Evolutionary conservation across 2,797 vertebrate genomes (phyloP), one percentile per base, ranked within the genome.

Genomic region (Steatocranus sp.): DNA sequence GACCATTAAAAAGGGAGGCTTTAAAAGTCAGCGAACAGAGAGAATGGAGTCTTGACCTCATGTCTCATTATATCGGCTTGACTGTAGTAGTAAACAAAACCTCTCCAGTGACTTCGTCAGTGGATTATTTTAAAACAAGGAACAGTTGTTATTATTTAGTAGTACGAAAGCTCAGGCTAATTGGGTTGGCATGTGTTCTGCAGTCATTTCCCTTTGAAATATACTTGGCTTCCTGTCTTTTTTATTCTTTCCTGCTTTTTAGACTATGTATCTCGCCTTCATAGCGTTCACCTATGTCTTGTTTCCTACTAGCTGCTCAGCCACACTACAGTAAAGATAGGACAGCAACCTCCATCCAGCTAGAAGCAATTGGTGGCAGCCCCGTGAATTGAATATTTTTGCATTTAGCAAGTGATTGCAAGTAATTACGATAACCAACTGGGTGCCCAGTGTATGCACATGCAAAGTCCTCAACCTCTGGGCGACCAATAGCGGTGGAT

Each of bases 1-100:
- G 74, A 41, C 83, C 49, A 85, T 88, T 89, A 93, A 92, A 89
- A 41, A 88, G 80, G 54, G 78, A 82, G 75, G 50, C 32, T 43
- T 90, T 91, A 89, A 91, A 84, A 88, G 51, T 74, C 84, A 80
- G 83, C 48, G 75, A 87, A 68, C 76, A 87, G 84, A 86, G 49
- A 36, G 34, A 90, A 89, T 78, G 74, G 76, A 78, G 70, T 78
- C 43, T 4, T 4, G 41, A 77, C 63, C 54, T 46, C 34, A 15
- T 34, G 20, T 30, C 27, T 86, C 66, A 87, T 82, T 76, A 58
- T 73, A 38, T 83, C 78, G 54, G 79, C 46, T 48, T 49, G 41
- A 70, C 23, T 70, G 38, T 70, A 27, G 66, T 73, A 73, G 25
- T 73, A 73, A 73, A 73, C 68, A 73, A 73, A 48, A 73, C 25